Evolutionary conservation across 2,113 vertebrate species (phyloP).

Genomic region (Takifugu flavidus): DNA sequence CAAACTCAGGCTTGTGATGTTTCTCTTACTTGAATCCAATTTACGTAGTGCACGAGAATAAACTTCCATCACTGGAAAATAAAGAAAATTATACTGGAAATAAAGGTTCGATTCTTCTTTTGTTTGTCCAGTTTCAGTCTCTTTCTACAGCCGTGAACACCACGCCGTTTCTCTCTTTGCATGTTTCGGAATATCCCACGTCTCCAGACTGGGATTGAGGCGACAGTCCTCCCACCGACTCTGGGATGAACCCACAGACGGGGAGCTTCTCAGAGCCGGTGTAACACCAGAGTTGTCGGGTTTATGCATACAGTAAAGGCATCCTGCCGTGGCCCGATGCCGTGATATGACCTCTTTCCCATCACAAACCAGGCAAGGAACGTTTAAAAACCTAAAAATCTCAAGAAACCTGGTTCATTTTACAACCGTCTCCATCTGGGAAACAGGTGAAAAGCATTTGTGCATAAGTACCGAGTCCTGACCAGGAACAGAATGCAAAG

Average conservation of each 20-base stretch:
- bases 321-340: conserved; percentile 65
- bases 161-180: conserved; percentile 63
- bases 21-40: conserved; percentile 58
- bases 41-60: conserved; percentile 67
- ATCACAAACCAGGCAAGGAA: conserved; percentile 54
- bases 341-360: conserved; percentile 61
- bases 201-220: conserved; percentile 49
- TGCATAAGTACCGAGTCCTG: conserved; percentile 73
- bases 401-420: conserved; percentile 53
- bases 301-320: conserved; percentile 70
- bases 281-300: conserved; percentile 57
- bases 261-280: conserved; percentile 49
- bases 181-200: conserved; percentile 60
- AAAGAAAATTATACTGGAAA: conserved; percentile 36
- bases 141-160: conserved; percentile 46
- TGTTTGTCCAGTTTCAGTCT: conserved; percentile 1
- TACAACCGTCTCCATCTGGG: conserved; percentile 50
- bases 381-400: conserved; percentile 57
- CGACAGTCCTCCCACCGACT: conserved; percentile 38
- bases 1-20: conserved; percentile 62
- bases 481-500: conserved; percentile 33
- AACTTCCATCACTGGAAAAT: conserved; percentile 52
- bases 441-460: conserved; percentile 69
- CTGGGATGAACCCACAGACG: conserved; percentile 44
- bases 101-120: conserved; percentile 21